phyloP scores from a whole-genome alignment of 2,797 vertebrate genomes.

The Hyperoplus lanceolatus region DNA sequence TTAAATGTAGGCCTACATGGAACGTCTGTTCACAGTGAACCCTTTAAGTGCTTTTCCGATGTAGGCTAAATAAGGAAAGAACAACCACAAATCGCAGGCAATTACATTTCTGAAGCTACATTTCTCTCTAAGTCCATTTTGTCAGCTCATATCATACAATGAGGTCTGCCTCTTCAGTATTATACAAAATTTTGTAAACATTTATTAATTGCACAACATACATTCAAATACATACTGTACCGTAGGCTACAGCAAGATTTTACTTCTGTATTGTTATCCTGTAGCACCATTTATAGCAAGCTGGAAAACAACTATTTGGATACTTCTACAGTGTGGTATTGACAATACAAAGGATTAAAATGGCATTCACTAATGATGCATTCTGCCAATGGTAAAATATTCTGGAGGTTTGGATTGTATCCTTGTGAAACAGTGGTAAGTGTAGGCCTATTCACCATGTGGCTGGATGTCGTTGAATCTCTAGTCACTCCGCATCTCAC shows the following conservation, averaged over 20 bases:
- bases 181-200: slow-evolving; percentile 88
- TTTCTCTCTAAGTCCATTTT: slow-evolving; percentile 68
- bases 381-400: slow-evolving; percentile 54
- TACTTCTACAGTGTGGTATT: slow-evolving; percentile 70
- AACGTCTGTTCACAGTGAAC: slow-evolving; percentile 80
- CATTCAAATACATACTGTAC: slow-evolving; percentile 87
- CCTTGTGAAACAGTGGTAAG: slow-evolving; percentile 48
- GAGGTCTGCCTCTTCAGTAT: slow-evolving; percentile 79
- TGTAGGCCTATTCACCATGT: slow-evolving; percentile 43
- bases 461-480: slow-evolving; percentile 46
- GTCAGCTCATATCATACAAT: slow-evolving; percentile 69
- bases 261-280: slow-evolving; percentile 77
- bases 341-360: slow-evolving; percentile 70
- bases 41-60: slow-evolving; percentile 81
- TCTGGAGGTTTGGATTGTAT: slow-evolving; percentile 39
- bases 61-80: slow-evolving; percentile 63
- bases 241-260: slow-evolving; percentile 78
- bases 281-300: slow-evolving; percentile 86
- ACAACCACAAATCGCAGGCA: slow-evolving; percentile 66
- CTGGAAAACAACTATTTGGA: slow-evolving; percentile 73
- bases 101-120: slow-evolving; percentile 68
- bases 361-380: slow-evolving; percentile 58
- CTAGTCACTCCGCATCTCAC: slow-evolving; percentile 44
- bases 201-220: slow-evolving; percentile 89
- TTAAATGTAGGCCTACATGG: slow-evolving; percentile 52